Evolutionary conservation across 2,113 vertebrate genomes (phyloP).

Genomic region (Aspiorhynchus laticeps): DNA sequence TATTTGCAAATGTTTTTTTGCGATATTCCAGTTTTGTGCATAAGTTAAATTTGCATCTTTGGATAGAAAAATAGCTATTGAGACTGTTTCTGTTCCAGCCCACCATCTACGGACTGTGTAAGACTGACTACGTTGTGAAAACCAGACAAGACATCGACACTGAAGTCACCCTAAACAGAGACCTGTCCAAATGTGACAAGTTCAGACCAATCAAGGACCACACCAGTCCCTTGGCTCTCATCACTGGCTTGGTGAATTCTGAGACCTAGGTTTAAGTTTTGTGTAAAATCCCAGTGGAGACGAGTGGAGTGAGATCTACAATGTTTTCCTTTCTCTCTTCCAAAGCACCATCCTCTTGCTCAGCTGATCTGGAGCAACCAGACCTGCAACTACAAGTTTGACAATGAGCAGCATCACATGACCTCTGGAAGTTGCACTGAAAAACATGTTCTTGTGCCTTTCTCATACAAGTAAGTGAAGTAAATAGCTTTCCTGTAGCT

Average conservation of each 20-base stretch:
- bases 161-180: conserved; percentile 80
- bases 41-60: too few species aligned
- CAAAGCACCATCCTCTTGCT: conserved; percentile 80
- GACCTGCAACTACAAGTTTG: conserved; percentile 87
- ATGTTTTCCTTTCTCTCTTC: conserved; percentile 25
- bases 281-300: background rate
- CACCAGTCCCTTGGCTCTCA: conserved; percentile 86
- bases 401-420: conserved; percentile 83
- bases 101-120: conserved; percentile 88
- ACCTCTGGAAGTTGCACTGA: conserved; percentile 84
- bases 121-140: conserved; percentile 77
- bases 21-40: too few species aligned
- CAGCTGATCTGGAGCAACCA: conserved; percentile 85
- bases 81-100: conserved; percentile 71
- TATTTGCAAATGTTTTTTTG: too few species aligned
- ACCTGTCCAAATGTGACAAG: conserved; percentile 82
- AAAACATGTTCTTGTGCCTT: conserved; percentile 86
- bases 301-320: background rate
- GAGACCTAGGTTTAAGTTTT: background rate
- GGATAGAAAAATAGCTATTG: too few species aligned
- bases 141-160: conserved; percentile 76
- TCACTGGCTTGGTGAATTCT: conserved; percentile 83
- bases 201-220: conserved; percentile 81
- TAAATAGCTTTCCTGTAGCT: background rate
- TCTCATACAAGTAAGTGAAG: conserved; percentile 82